phyloP scores from a whole-genome alignment of 2,888 invertebrate genomes.

The Operophtera brumata region DNA sequence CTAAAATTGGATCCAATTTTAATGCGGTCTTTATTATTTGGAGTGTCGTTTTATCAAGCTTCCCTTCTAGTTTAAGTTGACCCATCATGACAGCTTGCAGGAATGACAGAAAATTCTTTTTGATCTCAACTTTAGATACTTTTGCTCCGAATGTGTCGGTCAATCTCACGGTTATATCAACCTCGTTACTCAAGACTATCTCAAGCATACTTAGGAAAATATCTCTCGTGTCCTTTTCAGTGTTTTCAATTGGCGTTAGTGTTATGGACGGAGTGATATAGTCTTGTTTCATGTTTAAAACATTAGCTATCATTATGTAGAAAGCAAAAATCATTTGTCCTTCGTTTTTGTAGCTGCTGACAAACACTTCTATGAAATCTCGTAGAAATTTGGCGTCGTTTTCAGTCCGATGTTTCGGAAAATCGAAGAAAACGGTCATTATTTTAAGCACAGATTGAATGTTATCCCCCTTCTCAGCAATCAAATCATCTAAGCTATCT shows the following conservation, averaged over 20 bases:
- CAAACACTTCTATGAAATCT: conserved; percentile 66
- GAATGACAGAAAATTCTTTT: conserved; percentile 64
- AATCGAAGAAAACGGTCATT: conserved; percentile 65
- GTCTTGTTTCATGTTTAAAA: conserved; percentile 59
- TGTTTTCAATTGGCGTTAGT: conserved; percentile 54
- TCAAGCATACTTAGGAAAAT: conserved; percentile 67
- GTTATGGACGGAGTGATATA: conserved; percentile 61
- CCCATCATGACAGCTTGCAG: conserved; percentile 65
- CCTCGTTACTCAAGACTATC: conserved; percentile 56
- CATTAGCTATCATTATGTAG: conserved; percentile 61
- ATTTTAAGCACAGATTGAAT: conserved; percentile 71
- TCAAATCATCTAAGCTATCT: conserved; percentile 61
- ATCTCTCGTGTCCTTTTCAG: conserved; percentile 58
- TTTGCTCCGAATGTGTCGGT: conserved; percentile 67
- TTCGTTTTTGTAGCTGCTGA: conserved; percentile 60
- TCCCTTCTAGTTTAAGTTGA: conserved; percentile 63
- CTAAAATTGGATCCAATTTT: conserved; percentile 64
- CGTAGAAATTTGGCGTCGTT: conserved; percentile 52
- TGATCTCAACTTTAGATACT: conserved; percentile 62
- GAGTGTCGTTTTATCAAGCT: conserved; percentile 59
- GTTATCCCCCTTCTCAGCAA: conserved; percentile 69
- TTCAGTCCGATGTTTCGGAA: conserved; percentile 52
- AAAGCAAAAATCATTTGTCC: conserved; percentile 68
- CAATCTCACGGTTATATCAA: conserved; percentile 63
- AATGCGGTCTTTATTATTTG: conserved; percentile 63